phyloP scores from a whole-genome alignment of 2,888 invertebrate genomes.

The Acleris laterana region DNA sequence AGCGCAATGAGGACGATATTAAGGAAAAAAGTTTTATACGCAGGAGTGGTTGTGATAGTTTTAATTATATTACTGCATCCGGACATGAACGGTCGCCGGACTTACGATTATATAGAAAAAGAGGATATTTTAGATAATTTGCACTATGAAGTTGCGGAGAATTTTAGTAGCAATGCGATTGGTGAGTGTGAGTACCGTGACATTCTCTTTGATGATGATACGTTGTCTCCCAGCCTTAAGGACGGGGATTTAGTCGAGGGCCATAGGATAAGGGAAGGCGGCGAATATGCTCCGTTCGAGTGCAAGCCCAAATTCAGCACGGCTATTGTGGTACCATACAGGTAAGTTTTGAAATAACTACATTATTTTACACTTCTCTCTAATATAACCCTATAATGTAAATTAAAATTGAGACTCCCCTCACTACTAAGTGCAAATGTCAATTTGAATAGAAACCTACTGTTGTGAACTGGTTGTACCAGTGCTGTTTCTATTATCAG shows the following conservation, averaged over 20 bases:
- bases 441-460: too few species aligned
- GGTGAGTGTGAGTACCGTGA: conserved; percentile 70
- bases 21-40: conserved; percentile 64
- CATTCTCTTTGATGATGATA: conserved; percentile 64
- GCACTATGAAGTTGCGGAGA: conserved; percentile 65
- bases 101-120: conserved; percentile 75
- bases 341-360: conserved; percentile 50
- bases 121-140: conserved; percentile 71
- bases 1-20: conserved; percentile 58
- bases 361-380: not conserved
- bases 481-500: too few species aligned
- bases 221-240: conserved; percentile 58
- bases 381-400: not conserved
- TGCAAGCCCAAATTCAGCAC: conserved; percentile 86
- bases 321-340: conserved; percentile 93
- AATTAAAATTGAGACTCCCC: too few species aligned
- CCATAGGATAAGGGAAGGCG: conserved; percentile 70
- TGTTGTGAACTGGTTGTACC: too few species aligned
- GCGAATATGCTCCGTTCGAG: conserved; percentile 68
- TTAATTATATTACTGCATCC: conserved; percentile 66
- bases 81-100: conserved; percentile 56
- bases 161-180: conserved; percentile 71
- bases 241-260: conserved; percentile 69
- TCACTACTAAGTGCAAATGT: too few species aligned
- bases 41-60: conserved; percentile 50